Conservation (phyloP, 2,888 invertebrate genomes). For the Siphonodentalium dalli region DNA sequence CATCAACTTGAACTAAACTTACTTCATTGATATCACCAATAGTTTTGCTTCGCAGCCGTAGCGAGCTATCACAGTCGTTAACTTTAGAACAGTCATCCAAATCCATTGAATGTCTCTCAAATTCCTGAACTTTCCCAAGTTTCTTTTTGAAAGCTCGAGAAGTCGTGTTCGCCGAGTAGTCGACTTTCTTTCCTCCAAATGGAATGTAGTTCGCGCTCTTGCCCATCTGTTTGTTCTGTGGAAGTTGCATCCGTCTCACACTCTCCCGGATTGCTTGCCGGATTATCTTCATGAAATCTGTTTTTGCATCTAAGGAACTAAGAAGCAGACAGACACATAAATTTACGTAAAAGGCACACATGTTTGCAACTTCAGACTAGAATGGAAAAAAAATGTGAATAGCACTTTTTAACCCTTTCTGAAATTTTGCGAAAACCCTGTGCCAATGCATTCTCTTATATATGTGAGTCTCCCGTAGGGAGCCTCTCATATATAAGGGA, state of each 20-base stretch:
- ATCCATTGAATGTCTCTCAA: slow-evolving; percentile 67
- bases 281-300: slow-evolving; percentile 95
- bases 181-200: slow-evolving; percentile 39
- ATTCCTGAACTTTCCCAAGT: slow-evolving; percentile 34
- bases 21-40: slow-evolving; percentile 77
- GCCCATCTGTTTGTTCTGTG: slow-evolving; percentile 60
- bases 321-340: slow-evolving; percentile 23
- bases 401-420: too few species aligned
- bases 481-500: too few species aligned
- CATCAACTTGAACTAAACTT: slow-evolving; percentile 59
- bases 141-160: slow-evolving; percentile 40
- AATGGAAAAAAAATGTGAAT: too few species aligned
- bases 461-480: too few species aligned
- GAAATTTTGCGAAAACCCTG: too few species aligned
- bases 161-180: slow-evolving; percentile 32
- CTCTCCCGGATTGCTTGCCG: slow-evolving; percentile 96
- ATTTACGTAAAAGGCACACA: not conserved
- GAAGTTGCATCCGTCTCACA: slow-evolving; percentile 95
- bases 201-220: slow-evolving; percentile 41
- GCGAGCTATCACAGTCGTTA: slow-evolving; percentile 65
- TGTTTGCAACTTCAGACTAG: too few species aligned
- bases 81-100: slow-evolving; percentile 81
- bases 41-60: slow-evolving; percentile 89
- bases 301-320: slow-evolving; percentile 94
- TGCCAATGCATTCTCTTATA: too few species aligned